Evolutionary conservation across 2,797 vertebrate species (phyloP), one percentile per base, ranked within the genome.

Genomic region (Sternarchorhynchus goeldii): DNA sequence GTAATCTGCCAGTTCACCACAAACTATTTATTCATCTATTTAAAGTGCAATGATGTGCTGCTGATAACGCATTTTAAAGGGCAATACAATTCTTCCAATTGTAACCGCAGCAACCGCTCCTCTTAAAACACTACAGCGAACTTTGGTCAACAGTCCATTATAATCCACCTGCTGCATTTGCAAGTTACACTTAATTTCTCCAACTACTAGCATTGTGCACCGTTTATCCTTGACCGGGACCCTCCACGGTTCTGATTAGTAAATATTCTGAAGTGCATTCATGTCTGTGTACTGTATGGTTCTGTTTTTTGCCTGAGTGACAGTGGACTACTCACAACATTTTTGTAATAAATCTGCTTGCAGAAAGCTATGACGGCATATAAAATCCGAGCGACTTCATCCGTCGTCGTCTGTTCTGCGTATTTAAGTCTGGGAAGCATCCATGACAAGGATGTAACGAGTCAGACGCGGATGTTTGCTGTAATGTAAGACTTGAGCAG

Each of bases 271-370:
- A 92, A 92, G 92, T 95, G 93, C 93, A 92, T 94, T 93, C 90
- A 91, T 94, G 92, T 94, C 91, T 90, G 91, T 92, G 93, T 96
- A 91, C 93, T 91, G 93, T 95, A 90, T 93, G 90, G 91, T 95
- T 95, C 29, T 57, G 31, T 55, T 89, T 92, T 95, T 97, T 91
- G 94, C 94, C 97, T 94, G 94, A 93, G 93, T 96, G 96, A 92
- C 94, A 58, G 92, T 93, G 94, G 93, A 95, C 95, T 93, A 93
- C 91, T 96, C 94, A 95, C 92, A 93, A 93, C 92, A 91, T 93
- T 97, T 98, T 94, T 94, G 91, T 93, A 97, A 97, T 97, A 96
- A 91, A 95, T 94, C 94, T 94, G 96, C 97, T 98, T 96, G 96
- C 96, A 92, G 90, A 94, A 95, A 93, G 93, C 92, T 95, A 92